Base-by-base conservation (phyloP, 2,113 vertebrate genomes). In the Desmodus rotundus region DNA sequence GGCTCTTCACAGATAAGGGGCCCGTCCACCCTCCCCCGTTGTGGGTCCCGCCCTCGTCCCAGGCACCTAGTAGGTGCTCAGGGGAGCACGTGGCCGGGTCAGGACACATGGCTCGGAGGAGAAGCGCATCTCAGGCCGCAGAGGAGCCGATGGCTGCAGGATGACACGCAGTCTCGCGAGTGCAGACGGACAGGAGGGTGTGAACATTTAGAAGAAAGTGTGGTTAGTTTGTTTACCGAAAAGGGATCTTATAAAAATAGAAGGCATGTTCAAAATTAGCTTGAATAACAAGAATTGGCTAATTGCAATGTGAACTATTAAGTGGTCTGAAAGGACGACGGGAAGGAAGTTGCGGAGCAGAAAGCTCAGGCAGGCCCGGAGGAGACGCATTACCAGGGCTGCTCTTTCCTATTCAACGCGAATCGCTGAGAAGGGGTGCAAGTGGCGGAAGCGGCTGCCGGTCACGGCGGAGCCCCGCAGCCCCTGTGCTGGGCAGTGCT, bases 301-400 rank as follows among this genome's bases (percentile, higher is more conserved):
- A 98, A 98, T 98, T 98, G 98, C 97, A 91, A 84, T 82, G 97
- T 61, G 33, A 98, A 98, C 97, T 95, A 98, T 97, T 97, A 98
- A 98, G 97, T 96, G 95, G 97, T 97, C 97, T 97, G 96, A 88
- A 97, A 98, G 89, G 97, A 94, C 85, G 96, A 78, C 4, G n/a
- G 91, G 93, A 90, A 98, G 97, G 98, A 98, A 98, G 98, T 96
- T 87, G 84, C 78, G 95, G 50, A 94, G 85, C 93, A 97, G 96
- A 98, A 98, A 91, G 80, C 16, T 2, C 97, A 93, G 97, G 96
- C 95, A 38, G 58, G 73, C 84, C 93, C 91, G 92, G 96, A 98
- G 89, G 43, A 94, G 93, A 88, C 61, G 1, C 81, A 47, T 87
- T 97, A 96, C 87, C 78, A 98, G 96, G 90, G 96, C 63, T 77